A percentile compares a stretch with the other conserved stretches of the same genome.
Conservation (phyloP, 1,140 invertebrate genomes). For the Neodiprion lecontei region DNA sequence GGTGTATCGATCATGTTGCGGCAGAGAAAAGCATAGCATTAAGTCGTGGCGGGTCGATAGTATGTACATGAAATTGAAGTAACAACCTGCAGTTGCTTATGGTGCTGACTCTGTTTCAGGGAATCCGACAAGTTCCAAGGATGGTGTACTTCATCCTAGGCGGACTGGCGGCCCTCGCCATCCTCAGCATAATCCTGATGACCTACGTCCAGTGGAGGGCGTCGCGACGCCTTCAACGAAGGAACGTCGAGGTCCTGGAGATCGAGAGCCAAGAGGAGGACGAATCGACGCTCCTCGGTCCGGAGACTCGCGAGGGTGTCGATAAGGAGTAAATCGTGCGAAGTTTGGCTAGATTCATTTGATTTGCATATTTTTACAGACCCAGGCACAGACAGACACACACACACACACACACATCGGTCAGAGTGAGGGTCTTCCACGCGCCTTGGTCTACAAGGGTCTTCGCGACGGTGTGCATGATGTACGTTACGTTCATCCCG, state of each 20-base stretch:
- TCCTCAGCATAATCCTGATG: constrained; percentile 30
- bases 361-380: constrained; percentile 3
- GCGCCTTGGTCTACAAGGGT: neutral
- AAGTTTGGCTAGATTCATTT: neutral
- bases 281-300: constrained; percentile 47
- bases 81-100: neutral
- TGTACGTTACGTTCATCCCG: too few relatives aligned
- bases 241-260: constrained; percentile 42
- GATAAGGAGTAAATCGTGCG: constrained; percentile 40
- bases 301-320: constrained; percentile 40
- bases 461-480: neutral
- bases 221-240: constrained; percentile 31
- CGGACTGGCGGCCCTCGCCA: constrained; percentile 24
- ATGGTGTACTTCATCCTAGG: constrained; percentile 29
- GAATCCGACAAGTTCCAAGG: constrained; percentile 28
- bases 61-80: neutral
- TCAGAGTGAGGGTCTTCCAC: constrained; percentile 24
- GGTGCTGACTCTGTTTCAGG: constrained; percentile 29
- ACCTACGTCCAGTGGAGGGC: constrained; percentile 38
- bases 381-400: constrained; percentile 31
- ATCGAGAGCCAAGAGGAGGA: constrained; percentile 41
- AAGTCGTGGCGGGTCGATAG: neutral
- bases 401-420: constrained; percentile 35
- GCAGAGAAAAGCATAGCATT: constrained; percentile 4
- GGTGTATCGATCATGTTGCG: neutral